A percentile compares a stretch with the other conserved stretches of the same genome.
These are phyloP conservation scores for Eolophus roseicapilla DNA, from an alignment of 2,113 vertebrate species.

Conservation along the genomic window DNA sequence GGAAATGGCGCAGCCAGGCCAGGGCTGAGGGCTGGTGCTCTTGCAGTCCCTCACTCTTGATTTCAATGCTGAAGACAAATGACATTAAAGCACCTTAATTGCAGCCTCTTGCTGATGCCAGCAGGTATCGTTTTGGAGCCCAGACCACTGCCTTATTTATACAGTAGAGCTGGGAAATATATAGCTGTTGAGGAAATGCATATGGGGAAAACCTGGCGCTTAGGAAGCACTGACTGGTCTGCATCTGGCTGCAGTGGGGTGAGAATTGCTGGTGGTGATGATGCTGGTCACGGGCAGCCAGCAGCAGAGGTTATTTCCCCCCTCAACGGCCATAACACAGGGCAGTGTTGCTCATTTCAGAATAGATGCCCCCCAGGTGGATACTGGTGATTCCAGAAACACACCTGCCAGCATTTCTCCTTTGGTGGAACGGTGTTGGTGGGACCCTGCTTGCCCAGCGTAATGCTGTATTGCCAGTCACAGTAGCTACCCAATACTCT, in stretches of 20 bases:
- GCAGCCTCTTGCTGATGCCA: accelerated
- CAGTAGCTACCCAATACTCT: background rate
- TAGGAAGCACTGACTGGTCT: accelerated
- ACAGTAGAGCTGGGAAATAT: background rate
- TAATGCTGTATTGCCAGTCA: background rate
- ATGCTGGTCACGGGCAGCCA: background rate
- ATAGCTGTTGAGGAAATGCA: accelerated
- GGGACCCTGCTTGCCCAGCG: background rate
- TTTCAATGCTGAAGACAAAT: background rate
- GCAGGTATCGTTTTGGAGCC: background rate
- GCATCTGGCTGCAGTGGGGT: background rate
- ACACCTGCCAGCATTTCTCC: background rate
- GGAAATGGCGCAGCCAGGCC: accelerated
- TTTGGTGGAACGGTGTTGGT: background rate
- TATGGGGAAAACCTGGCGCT: background rate
- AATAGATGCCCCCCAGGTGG: background rate
- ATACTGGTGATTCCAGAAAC: accelerated
- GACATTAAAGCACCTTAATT: no score
- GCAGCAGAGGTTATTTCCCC: background rate
- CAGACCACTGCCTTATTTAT: background rate
- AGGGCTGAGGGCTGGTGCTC: background rate
- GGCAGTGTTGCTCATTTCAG: background rate
- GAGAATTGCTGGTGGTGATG: background rate
- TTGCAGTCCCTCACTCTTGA: background rate
- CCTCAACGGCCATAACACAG: background rate